phyloP scores from a whole-genome alignment of 2,888 invertebrate species.

The Drosophila neotestacea region DNA sequence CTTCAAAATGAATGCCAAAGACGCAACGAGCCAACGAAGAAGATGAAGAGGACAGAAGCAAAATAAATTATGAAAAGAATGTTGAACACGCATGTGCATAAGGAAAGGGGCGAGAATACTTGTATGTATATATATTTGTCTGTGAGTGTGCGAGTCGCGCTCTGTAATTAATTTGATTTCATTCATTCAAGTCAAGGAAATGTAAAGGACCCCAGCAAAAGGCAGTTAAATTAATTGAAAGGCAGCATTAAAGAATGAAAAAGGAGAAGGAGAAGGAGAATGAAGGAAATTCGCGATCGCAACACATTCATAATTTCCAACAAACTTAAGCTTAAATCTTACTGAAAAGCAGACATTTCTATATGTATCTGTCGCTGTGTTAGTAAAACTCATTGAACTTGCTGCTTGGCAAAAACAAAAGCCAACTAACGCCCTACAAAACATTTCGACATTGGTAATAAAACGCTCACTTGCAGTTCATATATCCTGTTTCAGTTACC shows the following conservation, averaged over 20 bases:
- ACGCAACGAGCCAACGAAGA: conserved; percentile 17
- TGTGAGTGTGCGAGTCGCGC: conserved; percentile 11
- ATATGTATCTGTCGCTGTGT: conserved; percentile 7
- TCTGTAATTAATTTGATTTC: conserved; percentile 77
- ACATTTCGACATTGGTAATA: conserved; percentile 77
- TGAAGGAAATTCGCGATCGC: conserved; percentile 35
- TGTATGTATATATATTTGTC: neutral
- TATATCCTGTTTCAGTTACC: conserved; percentile 22
- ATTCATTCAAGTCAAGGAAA: conserved; percentile 71
- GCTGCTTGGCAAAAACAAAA: conserved; percentile 33
- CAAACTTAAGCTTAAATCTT: conserved; percentile 42
- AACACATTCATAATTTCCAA: conserved; percentile 60
- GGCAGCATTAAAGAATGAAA: conserved; percentile 18
- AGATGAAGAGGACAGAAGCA: conserved; percentile 27
- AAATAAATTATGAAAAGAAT: conserved; percentile 78
- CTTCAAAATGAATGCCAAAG: conserved; percentile 53
- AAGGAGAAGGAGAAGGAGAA: conserved; percentile 5
- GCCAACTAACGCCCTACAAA: conserved; percentile 29
- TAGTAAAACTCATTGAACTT: conserved; percentile 49
- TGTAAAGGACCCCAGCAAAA: conserved; percentile 39
- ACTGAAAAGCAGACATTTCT: conserved; percentile 15
- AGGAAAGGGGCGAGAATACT: conserved; percentile 38
- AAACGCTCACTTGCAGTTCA: conserved; percentile 71
- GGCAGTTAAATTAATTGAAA: conserved; percentile 69
- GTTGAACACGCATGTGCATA: conserved; percentile 72